Conservation (phyloP, 64 coral and sea anemone species). For the Dendronephthya gigantea region DNA sequence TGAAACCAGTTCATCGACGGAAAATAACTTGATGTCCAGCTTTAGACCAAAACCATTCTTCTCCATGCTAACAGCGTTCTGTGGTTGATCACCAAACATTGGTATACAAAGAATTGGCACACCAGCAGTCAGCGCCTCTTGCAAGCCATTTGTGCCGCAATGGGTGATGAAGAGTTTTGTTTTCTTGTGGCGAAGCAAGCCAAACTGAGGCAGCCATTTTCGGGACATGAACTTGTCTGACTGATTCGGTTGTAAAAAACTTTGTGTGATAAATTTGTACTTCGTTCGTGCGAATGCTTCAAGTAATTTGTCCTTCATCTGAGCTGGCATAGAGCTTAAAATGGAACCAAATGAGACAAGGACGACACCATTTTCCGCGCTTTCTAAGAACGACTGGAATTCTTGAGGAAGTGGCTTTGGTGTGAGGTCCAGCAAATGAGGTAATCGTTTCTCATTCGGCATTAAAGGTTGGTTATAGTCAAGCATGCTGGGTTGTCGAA, state of each 20-base stretch:
- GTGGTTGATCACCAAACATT: conserved; percentile 16
- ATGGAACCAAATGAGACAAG: not conserved
- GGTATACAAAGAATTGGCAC: conserved; percentile 20
- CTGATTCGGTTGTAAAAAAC: not conserved
- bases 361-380: not conserved
- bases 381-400: not conserved
- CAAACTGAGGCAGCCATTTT: conserved; percentile 35
- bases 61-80: conserved; percentile 17
- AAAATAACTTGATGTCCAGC: not conserved
- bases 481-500: not conserved
- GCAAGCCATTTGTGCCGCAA: conserved; percentile 25
- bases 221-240: not conserved
- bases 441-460: not conserved
- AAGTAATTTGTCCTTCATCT: not conserved
- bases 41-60: not conserved
- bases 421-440: not conserved
- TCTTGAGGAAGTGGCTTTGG: not conserved
- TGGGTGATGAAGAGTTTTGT: conserved; percentile 24
- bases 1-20: not conserved
- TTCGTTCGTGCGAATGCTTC: not conserved
- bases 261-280: not conserved
- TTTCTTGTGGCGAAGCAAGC: conserved; percentile 5
- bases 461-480: not conserved
- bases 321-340: not conserved
- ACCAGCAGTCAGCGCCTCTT: conserved; percentile 10